phyloP scores from a whole-genome alignment of 2,113 vertebrate species.

The Pipra filicauda region DNA sequence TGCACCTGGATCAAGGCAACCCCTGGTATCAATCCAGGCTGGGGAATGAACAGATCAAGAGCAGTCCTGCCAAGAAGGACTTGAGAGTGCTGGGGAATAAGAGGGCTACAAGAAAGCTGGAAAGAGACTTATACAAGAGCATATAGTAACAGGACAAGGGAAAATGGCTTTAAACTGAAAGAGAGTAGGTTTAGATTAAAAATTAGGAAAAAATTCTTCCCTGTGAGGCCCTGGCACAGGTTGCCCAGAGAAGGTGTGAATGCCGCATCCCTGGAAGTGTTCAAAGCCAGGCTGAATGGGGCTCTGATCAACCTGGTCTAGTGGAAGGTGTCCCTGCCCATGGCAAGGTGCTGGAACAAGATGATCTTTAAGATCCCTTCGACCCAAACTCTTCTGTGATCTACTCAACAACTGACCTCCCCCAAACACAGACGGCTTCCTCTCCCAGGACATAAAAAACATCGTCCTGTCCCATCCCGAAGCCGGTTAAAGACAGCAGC shows the following conservation, averaged over 20 bases:
- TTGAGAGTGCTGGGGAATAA: not conserved
- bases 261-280: not conserved
- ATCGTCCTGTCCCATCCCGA: not conserved
- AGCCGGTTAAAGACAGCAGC: not conserved
- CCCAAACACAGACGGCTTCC: not conserved
- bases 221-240: not conserved
- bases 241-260: not conserved
- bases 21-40: not conserved
- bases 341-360: not conserved
- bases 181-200: not conserved
- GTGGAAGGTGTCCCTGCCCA: not conserved
- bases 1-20: not conserved
- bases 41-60: fast-evolving
- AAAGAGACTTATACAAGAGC: not conserved
- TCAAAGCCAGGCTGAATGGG: not conserved
- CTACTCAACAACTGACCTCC: not conserved
- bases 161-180: not conserved
- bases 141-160: not conserved
- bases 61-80: not conserved
- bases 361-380: not conserved
- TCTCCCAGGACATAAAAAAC: not conserved
- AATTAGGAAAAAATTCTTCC: not conserved
- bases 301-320: not conserved
- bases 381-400: not conserved
- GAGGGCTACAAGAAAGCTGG: not conserved